These are phyloP conservation scores for Gambelia wislizenii DNA, from an alignment of 2,797 vertebrate genomes.

Conservation along the genomic window DNA sequence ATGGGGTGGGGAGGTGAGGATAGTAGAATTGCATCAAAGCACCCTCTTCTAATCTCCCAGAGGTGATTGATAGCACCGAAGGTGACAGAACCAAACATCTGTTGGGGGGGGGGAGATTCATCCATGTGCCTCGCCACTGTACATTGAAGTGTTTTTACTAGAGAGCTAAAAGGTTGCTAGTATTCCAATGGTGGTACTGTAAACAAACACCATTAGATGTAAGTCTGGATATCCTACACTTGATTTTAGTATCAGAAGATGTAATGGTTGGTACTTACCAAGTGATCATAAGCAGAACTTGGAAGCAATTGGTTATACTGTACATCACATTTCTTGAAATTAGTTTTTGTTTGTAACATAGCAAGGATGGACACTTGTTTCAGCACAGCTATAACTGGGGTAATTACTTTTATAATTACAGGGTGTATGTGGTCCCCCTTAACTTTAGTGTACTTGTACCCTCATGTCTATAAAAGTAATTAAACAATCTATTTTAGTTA, in stretches of 20 bases:
- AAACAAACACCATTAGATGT: not conserved
- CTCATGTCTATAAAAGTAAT: not conserved
- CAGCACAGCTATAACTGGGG: not conserved
- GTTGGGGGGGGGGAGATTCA: not conserved
- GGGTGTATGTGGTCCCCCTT: too few species aligned
- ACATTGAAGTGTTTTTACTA: not conserved
- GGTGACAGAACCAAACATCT: constrained; percentile 13
- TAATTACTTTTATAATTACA: not conserved
- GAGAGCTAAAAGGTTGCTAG: not conserved
- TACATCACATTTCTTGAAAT: not conserved
- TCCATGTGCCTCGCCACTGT: not conserved
- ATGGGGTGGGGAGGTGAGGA: not conserved
- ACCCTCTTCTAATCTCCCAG: not conserved
- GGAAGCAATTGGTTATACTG: not conserved
- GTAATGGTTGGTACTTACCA: not conserved
- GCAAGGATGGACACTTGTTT: not conserved
- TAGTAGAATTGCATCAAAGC: not conserved
- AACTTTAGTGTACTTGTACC: not conserved
- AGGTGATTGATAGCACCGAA: not conserved
- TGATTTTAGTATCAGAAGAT: not conserved
- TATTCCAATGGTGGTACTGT: too few species aligned
- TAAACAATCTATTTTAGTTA: not conserved
- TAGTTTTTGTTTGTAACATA: not conserved
- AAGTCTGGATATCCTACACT: not conserved
- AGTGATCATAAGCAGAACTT: too few species aligned